Evolutionary conservation across 2,113 vertebrate genomes (phyloP).

Genomic region (Xenopus borealis): DNA sequence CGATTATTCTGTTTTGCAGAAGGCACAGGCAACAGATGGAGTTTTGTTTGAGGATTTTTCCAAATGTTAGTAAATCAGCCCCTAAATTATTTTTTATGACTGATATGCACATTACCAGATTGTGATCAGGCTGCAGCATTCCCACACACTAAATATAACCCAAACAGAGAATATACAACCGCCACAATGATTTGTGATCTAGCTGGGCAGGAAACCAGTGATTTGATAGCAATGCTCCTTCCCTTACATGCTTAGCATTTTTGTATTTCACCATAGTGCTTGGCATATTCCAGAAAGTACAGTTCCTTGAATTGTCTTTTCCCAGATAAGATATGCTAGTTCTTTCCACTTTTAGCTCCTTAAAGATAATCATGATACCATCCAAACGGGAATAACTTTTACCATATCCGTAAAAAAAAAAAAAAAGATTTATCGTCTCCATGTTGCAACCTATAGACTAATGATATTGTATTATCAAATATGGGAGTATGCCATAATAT

Average conservation of each 20-base stretch:
- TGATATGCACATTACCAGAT: not conserved
- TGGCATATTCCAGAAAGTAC: not conserved
- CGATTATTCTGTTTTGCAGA: too few species aligned
- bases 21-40: too few species aligned
- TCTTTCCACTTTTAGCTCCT: not conserved
- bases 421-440: too few species aligned
- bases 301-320: slow-evolving; percentile 2
- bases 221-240: not conserved
- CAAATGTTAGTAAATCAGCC: too few species aligned
- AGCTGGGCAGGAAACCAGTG: not conserved
- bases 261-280: not conserved
- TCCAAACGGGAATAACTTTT: too few species aligned
- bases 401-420: too few species aligned
- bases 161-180: not conserved
- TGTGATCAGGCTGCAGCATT: not conserved
- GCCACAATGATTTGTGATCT: not conserved
- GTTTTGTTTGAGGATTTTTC: too few species aligned
- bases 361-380: too few species aligned
- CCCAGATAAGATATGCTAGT: not conserved
- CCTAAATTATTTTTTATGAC: too few species aligned
- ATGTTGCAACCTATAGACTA: too few species aligned
- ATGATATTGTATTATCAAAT: too few species aligned
- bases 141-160: not conserved
- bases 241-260: not conserved
- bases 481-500: too few species aligned